These are phyloP conservation scores for Leptogaster cylindrica DNA, from an alignment of 2,888 invertebrate genomes.

Conservation along the genomic window DNA sequence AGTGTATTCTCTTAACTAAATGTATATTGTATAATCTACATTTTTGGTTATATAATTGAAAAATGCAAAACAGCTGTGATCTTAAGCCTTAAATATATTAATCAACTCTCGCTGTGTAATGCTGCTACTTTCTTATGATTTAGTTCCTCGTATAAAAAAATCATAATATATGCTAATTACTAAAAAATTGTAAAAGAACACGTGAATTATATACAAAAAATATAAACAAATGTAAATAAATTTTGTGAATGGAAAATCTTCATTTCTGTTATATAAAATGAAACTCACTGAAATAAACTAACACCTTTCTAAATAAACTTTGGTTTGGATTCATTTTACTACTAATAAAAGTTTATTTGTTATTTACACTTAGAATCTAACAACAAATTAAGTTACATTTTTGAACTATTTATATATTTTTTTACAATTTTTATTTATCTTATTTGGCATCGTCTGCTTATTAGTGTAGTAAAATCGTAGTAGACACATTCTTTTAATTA, in stretches of 20 bases:
- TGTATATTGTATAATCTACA: constrained; percentile 24
- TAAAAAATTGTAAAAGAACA: constrained; percentile 6
- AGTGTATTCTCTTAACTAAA: too few relatives aligned
- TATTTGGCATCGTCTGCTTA: constrained; percentile 32
- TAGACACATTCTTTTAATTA: too few relatives aligned
- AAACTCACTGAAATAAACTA: neutral
- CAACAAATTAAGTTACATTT: constrained; percentile 20
- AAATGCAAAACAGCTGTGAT: constrained; percentile 24
- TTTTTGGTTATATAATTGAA: constrained; percentile 33
- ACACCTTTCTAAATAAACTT: too few relatives aligned
- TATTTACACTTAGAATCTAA: too few relatives aligned
- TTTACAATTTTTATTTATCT: neutral
- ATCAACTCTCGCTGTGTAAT: constrained; percentile 2
- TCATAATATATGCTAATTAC: neutral
- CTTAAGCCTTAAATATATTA: constrained; percentile 10
- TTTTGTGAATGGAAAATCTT: constrained; percentile 13
- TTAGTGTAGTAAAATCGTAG: neutral
- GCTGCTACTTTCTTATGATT: neutral
- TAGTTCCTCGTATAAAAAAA: neutral
- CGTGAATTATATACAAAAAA: too few relatives aligned
- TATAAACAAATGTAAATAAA: constrained; percentile 27
- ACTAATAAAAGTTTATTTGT: too few relatives aligned
- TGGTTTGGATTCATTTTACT: too few relatives aligned
- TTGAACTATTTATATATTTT: constrained; percentile 18
- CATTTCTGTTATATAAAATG: neutral